These are phyloP conservation scores for Caloenas nicobarica DNA, from an alignment of 2,113 vertebrate species.

Conservation along the genomic window DNA sequence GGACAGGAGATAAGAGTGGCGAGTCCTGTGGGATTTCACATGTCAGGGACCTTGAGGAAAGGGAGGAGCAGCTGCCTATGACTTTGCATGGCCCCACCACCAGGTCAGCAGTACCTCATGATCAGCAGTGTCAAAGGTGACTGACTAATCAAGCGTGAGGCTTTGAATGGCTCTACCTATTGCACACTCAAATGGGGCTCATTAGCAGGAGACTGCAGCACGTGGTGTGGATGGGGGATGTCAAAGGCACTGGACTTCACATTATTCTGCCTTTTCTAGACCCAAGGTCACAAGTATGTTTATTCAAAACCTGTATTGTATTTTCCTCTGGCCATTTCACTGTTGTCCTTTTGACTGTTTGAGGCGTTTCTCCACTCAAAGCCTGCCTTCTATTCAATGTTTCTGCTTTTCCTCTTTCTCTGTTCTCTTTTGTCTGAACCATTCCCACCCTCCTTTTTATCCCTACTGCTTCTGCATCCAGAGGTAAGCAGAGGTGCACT, in stretches of 20 bases:
- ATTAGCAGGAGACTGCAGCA: neutral
- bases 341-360: neutral
- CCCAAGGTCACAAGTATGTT: neutral
- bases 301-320: neutral
- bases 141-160: neutral
- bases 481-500: neutral
- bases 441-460: rapidly evolving
- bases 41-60: slow-evolving; percentile 2
- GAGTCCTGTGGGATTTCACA: neutral
- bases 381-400: neutral
- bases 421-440: neutral
- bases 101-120: neutral
- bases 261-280: neutral
- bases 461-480: neutral
- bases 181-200: neutral
- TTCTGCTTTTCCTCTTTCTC: neutral
- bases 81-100: neutral
- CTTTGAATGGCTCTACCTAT: neutral
- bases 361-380: neutral
- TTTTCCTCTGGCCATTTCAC: neutral
- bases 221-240: neutral
- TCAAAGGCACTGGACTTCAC: neutral
- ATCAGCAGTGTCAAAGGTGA: neutral
- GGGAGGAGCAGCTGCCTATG: slow-evolving; percentile 16
- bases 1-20: neutral